Conservation (phyloP, 30 jellyfish, hydroid and myxozoan genomes). For the Turritopsis rubra region DNA sequence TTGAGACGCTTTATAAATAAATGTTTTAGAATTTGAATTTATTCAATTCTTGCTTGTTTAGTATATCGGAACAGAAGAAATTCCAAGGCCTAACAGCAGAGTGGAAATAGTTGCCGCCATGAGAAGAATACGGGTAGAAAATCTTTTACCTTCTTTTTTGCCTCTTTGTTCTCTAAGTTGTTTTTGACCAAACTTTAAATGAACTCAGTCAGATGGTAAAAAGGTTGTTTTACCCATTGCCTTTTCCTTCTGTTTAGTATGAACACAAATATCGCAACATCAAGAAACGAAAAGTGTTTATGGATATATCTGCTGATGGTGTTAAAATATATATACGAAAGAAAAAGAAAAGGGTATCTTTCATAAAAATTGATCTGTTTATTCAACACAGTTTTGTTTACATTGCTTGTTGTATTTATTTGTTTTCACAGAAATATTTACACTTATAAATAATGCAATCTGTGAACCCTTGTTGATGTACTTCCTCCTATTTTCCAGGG, state of each 20-base stretch:
- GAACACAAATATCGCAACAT: conserved; percentile 92
- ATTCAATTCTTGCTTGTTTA: conserved; percentile 26
- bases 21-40: neutral
- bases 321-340: conserved; percentile 55
- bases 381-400: neutral
- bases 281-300: conserved; percentile 74
- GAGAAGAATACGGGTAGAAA: conserved; percentile 84
- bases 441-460: neutral
- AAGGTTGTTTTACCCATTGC: neutral
- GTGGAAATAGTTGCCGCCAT: conserved; percentile 94
- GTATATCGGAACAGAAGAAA: conserved; percentile 97
- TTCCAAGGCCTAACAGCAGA: conserved; percentile 83
- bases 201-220: neutral
- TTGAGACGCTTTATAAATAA: too few relatives aligned
- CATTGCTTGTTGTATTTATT: neutral
- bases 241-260: conserved; percentile 45
- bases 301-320: conserved; percentile 85
- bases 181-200: neutral
- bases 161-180: too few relatives aligned
- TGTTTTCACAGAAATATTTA: neutral
- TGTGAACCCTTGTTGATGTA: neutral
- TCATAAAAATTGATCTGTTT: neutral
- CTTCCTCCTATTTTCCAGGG: neutral
- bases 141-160: neutral
- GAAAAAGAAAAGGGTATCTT: conserved; percentile 50